Base-by-base conservation (phyloP, 2,113 vertebrate genomes). In the Microcebus murinus region DNA sequence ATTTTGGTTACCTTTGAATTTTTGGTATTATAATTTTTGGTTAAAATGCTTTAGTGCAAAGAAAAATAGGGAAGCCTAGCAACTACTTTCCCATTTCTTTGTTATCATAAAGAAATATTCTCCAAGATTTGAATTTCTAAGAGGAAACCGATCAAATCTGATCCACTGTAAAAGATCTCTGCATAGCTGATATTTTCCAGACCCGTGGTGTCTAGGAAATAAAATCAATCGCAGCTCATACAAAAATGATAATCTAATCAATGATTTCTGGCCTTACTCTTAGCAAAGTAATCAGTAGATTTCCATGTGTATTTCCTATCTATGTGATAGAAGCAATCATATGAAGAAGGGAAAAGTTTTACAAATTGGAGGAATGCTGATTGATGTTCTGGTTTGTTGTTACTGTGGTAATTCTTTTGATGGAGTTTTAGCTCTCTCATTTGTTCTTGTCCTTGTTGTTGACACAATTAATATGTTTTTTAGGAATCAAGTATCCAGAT, bases 1-100 rank as follows among this genome's bases (percentile, higher is more conserved):
- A 59, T 87, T 95, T 82, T 63, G 67, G 45, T 36, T 82, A 36
- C 25, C 87, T 92, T 87, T 73, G 61, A 84, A 34, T 36, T 90
- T 79, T 36, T 50, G 48, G 12, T 61, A 29, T 89, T 73, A 55
- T 20, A 48, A 50, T 59, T 77, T 76, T 48, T 57, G 48, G 6
- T 10, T 52, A 34, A 93, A 93, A 31, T 42, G 70, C 14, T 86
- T 73, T 77, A 36, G 27, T 8, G 31, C 68, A 20, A 61, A 36
- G 25, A 73, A 11, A 83, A 84, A 39, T 18, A 68, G 20, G 23
- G 3, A 92, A 45, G 25, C 20, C 20, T 31, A 82, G 18, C 36
- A 65, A 79, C 55, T 0, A 0, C 10, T 80, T 77, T 6, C 1
- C 21, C 12, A 65, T 83, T 68, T 31, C 39, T 48, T 10, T 42